phyloP scores from a whole-genome alignment of 2,113 vertebrate species.

The Larimichthys crocea region DNA sequence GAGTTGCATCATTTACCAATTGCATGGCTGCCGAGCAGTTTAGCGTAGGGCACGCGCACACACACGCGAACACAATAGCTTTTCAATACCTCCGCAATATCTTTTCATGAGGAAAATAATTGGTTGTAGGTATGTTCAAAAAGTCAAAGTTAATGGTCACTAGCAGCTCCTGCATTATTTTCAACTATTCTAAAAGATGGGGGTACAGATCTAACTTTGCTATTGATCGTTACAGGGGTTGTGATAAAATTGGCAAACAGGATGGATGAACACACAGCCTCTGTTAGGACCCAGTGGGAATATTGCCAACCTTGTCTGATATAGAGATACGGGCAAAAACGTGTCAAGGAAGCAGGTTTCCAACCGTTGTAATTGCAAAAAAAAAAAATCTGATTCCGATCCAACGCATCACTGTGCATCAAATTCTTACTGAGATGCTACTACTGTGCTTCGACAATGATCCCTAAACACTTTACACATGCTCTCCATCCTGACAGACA shows the following conservation, averaged over 20 bases:
- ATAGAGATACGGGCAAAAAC: background rate
- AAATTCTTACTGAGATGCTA: background rate
- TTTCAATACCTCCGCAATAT: constrained; percentile 1
- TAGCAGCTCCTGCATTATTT: constrained; percentile 6
- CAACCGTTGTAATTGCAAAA: too few species aligned
- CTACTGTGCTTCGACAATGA: constrained; percentile 2
- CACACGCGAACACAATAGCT: background rate
- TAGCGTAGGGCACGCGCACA: background rate
- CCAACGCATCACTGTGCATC: background rate
- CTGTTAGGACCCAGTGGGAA: constrained; percentile 13
- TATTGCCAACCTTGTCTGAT: constrained; percentile 11
- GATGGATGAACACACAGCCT: constrained; percentile 20
- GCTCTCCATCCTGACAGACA: background rate
- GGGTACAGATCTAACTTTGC: constrained; percentile 13
- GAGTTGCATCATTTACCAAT: constrained; percentile 65
- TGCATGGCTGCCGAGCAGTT: constrained; percentile 12
- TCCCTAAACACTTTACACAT: background rate
- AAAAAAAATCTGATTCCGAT: background rate
- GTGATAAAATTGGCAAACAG: constrained; percentile 23
- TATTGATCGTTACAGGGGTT: constrained; percentile 27
- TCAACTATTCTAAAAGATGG: background rate
- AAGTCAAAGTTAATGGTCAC: background rate
- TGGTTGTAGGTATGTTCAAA: constrained; percentile 2
- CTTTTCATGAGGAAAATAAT: background rate
- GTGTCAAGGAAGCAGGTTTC: background rate